Base-by-base conservation (phyloP, 53 echinoderm and acorn worm species). In the Echinometra lucunter region DNA sequence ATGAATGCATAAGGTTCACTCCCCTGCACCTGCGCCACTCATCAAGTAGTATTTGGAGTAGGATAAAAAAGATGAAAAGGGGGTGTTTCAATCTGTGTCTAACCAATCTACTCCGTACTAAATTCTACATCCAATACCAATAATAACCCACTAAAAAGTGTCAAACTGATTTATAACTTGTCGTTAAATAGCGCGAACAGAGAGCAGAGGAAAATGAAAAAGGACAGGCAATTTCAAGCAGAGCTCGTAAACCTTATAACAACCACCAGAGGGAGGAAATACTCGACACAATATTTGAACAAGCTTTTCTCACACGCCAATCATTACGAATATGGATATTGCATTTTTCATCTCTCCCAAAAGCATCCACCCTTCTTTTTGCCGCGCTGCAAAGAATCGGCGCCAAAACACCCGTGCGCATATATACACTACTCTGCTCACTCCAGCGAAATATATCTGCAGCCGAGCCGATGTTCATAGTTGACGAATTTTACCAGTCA, bases 211-310 rank as follows among this genome's bases (percentile, higher is more conserved):
- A 1, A 85, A 49, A 37, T 53, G 85, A 85, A 18, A 85, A 49
- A 12, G 49, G 85, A 49, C 12, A 85, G 45, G 81, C 44, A 21
- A 81, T 85, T 27, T 85, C 28, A 85, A 49, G 85, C 85, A 49
- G 12, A 45, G 85, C 49, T 85, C n/a, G 47, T 49, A 49, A 85
- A 12, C 47, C 85, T 28, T 25, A 25, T 47, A n/a, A 49, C 85
- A 49, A 13, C 85, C 49, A 85, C 85, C 21, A n/a, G 85, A 85
- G 85, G 85, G 85, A n/a, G 47, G 23, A 45, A 85, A 85, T 47
- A 85, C n/a, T n/a, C 49, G 85, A 28, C 47, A 49, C 85, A 85
- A 85, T 85, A 85, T 85, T 85, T 85, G 85, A 85, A 85, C 85
- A 85, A 85, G 85, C 82, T 16, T 44, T 82, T 42, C 82, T 44